Conservation (phyloP, 2,888 invertebrate genomes). For the Caenorhabditis plicata region DNA sequence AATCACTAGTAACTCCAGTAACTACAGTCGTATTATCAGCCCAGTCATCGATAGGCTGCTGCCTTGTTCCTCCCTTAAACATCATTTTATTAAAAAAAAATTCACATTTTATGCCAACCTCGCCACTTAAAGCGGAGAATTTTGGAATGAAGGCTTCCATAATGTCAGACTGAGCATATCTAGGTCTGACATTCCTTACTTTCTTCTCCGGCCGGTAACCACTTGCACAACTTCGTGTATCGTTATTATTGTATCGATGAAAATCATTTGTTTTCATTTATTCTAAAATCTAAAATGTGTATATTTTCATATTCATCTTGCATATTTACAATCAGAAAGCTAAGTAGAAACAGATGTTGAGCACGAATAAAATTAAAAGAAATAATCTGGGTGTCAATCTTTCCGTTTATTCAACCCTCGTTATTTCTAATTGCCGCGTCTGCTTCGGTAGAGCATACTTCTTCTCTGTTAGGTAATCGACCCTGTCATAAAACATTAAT, state of each 20-base stretch:
- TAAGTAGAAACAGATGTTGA: no score
- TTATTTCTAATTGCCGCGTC: no score
- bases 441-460: no score
- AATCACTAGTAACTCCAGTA: conserved; percentile 61
- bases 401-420: no score
- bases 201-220: conserved; percentile 26
- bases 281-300: no score
- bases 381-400: no score
- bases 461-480: no score
- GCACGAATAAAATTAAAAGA: no score
- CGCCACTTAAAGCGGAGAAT: conserved; percentile 55
- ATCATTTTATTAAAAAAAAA: not conserved
- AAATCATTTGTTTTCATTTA: no score
- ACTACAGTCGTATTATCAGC: conserved; percentile 62
- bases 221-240: conserved; percentile 30
- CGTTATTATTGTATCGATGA: no score
- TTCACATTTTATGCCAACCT: conserved; percentile 24
- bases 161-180: conserved; percentile 50
- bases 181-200: conserved; percentile 18
- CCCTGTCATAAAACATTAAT: no score
- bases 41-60: conserved; percentile 51
- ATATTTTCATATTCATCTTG: conserved; percentile 14
- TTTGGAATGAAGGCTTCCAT: conserved; percentile 51
- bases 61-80: conserved; percentile 38
- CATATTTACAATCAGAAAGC: conserved; percentile 2